Evolutionary conservation across 2,113 vertebrate species (phyloP).

Genomic region (Ciconia boyciana): DNA sequence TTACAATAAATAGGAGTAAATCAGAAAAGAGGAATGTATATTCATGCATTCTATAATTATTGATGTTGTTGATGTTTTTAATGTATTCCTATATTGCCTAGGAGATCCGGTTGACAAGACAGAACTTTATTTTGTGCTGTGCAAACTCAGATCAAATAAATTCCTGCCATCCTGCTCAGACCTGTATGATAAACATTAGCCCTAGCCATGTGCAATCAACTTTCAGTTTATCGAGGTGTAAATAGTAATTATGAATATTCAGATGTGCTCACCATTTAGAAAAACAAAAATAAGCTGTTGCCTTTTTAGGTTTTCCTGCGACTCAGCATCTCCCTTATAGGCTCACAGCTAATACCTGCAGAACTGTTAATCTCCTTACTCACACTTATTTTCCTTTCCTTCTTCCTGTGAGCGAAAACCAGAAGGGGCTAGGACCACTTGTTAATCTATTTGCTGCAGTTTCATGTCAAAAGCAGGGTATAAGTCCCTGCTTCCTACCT

Average conservation of each 20-base stretch:
- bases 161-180: constrained; percentile 43
- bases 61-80: background rate
- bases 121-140: constrained; percentile 8
- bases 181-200: constrained; percentile 17
- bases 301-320: constrained; percentile 8
- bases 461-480: background rate
- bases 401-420: background rate
- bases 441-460: background rate
- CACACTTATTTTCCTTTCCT: background rate
- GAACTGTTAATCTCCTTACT: background rate
- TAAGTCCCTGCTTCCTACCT: background rate
- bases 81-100: background rate
- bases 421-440: background rate
- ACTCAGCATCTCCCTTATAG: background rate
- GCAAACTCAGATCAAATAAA: constrained; percentile 49
- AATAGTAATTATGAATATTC: constrained; percentile 31
- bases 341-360: background rate
- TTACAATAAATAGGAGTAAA: background rate
- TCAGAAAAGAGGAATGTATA: background rate
- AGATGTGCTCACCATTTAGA: background rate
- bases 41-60: background rate
- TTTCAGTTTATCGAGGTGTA: background rate
- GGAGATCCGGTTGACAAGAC: background rate
- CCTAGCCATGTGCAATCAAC: background rate
- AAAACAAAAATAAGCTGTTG: background rate